Base-by-base conservation (phyloP, 2,113 vertebrate species). In the Phylloscopus trochilus region DNA sequence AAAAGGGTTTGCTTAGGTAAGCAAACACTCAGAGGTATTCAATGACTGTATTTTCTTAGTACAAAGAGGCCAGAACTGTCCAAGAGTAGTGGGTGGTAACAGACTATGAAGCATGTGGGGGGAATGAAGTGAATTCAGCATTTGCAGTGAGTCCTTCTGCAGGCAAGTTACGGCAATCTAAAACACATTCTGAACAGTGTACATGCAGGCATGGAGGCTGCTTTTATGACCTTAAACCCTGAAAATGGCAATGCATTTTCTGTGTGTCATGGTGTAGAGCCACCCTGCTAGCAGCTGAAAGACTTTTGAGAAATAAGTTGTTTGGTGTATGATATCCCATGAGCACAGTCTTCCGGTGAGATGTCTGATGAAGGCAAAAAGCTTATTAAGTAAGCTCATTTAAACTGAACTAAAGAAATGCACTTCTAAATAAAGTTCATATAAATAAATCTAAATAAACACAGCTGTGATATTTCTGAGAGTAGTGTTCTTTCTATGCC, bases 371-470 rank as follows among this genome's bases (percentile, higher is more conserved):
- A 78, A 95, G n/a, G 56, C 80, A 93, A 91, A 91, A 90, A 80
- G 2, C 39, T 83, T 86, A 24, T 76, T 86, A 78, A 95, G 35
- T 87, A 62, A 70, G 64, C 76, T 96, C 64, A 75, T 49, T 44
- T 47, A 83, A 88, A 93, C 12, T 8, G 12, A 52, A 77, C 64
- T 72, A 56, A 89, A 87, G 47, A 91, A 91, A 87, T 74, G 27
- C 33, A 74, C 39, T 89, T 94, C 84, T 92, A 92, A 91, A 87
- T 74, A 89, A 91, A 95, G 62, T 56, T 87, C 23, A 55, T 81
- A 89, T 47, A 95, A 91, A 91, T 83, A 91, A 84, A 95, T 87
- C 60, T 82, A 95, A 91, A 91, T 83, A 94, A 95, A 89, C 68
- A 88, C 68, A 93, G 58, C 76, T 94, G 79, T 55, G 83, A 6